phyloP scores from a whole-genome alignment of 64 coral and sea anemone species.

The Orbicella faveolata region DNA sequence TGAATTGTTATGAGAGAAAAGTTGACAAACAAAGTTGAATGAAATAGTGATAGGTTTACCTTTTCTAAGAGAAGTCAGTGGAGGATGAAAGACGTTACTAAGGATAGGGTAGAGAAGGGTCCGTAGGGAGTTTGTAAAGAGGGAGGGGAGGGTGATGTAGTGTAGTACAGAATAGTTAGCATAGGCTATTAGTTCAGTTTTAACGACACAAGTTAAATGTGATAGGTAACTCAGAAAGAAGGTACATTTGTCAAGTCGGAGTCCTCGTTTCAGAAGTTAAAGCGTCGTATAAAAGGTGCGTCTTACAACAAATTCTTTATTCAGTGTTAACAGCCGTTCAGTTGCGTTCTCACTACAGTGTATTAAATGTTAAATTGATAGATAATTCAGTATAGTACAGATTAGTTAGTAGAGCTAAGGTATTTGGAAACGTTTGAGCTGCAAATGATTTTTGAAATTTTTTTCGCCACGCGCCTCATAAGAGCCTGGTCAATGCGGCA shows the following conservation, averaged over 20 bases:
- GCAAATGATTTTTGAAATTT: too few species aligned
- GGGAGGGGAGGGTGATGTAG: not conserved
- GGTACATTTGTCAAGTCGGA: slow-evolving; percentile 38
- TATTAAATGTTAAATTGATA: too few species aligned
- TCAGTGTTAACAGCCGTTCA: not conserved
- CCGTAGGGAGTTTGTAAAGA: not conserved
- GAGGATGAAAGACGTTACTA: not conserved
- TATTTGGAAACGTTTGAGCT: too few species aligned
- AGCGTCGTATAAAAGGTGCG: slow-evolving; percentile 9
- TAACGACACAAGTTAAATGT: not conserved
- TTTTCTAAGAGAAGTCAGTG: too few species aligned
- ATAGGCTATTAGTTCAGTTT: not conserved
- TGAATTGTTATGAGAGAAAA: too few species aligned
- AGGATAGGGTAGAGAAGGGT: not conserved
- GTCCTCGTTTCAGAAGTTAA: slow-evolving; percentile 10
- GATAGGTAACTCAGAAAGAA: slow-evolving; percentile 32
- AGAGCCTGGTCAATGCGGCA: too few species aligned
- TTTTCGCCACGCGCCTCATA: too few species aligned
- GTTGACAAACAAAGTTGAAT: too few species aligned
- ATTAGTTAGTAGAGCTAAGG: too few species aligned
- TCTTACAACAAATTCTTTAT: not conserved
- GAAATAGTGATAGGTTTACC: too few species aligned
- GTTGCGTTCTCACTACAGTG: too few species aligned
- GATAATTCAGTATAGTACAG: too few species aligned
- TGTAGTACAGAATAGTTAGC: not conserved